Percentiles rank a stretch among this genome's conserved stretches.
phyloP scores from a whole-genome alignment of 2,888 invertebrate species.

The Leptarthrus brevirostris region DNA sequence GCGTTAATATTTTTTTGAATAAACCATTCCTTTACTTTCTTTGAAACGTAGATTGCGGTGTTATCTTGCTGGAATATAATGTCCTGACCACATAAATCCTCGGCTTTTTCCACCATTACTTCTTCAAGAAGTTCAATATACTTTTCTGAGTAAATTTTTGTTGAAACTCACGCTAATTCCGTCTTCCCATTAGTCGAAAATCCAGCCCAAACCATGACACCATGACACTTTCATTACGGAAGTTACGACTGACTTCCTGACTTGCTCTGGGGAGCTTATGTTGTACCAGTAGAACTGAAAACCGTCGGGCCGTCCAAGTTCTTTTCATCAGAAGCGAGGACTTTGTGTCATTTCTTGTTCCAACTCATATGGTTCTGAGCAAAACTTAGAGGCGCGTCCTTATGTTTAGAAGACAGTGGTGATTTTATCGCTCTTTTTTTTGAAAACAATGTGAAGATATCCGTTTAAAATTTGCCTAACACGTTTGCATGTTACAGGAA shows the following conservation, averaged over 20 bases:
- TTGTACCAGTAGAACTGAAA: too few relatives aligned
- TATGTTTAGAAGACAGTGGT: too few relatives aligned
- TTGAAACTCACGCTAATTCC: not conserved
- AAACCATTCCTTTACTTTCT: slow-evolving; percentile 17
- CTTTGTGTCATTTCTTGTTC: too few relatives aligned
- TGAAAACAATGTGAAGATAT: too few relatives aligned
- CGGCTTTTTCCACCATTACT: slow-evolving; percentile 14
- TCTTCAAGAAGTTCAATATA: slow-evolving; percentile 8
- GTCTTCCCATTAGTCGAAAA: not conserved
- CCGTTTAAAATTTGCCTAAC: too few relatives aligned
- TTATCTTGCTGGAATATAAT: slow-evolving; percentile 34
- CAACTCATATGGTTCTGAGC: too few relatives aligned
- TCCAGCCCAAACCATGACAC: slow-evolving; percentile 3
- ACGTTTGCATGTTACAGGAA: too few relatives aligned
- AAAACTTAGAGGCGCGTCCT: too few relatives aligned
- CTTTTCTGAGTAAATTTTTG: slow-evolving; percentile 14
- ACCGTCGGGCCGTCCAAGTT: too few relatives aligned
- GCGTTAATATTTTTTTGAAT: not conserved
- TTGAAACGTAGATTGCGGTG: not conserved
- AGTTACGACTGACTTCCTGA: too few relatives aligned
- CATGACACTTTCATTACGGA: slow-evolving; percentile 10
- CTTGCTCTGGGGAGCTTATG: too few relatives aligned
- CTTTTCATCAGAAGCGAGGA: not conserved
- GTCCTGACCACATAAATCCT: slow-evolving; percentile 1
- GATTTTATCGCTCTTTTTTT: too few relatives aligned